These are phyloP conservation scores for Dryobates pubescens DNA, from an alignment of 2,797 vertebrate species.

Conservation along the genomic window DNA sequence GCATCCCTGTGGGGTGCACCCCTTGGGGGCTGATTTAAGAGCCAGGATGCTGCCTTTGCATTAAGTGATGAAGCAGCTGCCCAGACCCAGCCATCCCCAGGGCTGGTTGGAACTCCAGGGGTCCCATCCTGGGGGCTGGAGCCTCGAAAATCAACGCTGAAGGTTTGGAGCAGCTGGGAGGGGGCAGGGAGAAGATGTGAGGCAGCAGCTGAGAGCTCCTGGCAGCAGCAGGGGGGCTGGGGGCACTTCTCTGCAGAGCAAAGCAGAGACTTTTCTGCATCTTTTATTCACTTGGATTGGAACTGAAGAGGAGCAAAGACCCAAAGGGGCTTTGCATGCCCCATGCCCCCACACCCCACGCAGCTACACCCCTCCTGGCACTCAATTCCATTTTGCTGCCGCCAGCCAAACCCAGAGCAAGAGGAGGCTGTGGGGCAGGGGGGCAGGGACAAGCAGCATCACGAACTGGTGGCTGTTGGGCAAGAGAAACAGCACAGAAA, in stretches of 20 bases:
- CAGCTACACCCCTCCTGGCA: not conserved
- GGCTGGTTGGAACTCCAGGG: not conserved
- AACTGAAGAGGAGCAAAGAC: too few species aligned
- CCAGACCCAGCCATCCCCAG: too few species aligned
- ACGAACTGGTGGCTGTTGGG: not conserved
- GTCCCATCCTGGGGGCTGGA: not conserved
- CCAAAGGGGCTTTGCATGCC: too few species aligned
- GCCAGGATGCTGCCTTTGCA: too few species aligned
- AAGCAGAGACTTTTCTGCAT: too few species aligned
- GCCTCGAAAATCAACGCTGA: not conserved
- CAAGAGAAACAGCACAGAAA: slow-evolving; percentile 30
- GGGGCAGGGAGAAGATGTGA: not conserved
- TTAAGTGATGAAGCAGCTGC: too few species aligned
- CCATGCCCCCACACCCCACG: not conserved
- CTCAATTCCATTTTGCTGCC: not conserved
- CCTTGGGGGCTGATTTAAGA: too few species aligned
- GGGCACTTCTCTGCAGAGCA: too few species aligned
- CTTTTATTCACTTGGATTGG: too few species aligned
- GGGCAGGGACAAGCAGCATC: not conserved
- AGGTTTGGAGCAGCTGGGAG: not conserved
- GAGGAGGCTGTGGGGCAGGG: not conserved
- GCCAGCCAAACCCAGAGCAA: not conserved
- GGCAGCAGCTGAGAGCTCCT: not conserved
- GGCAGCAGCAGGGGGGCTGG: not conserved
- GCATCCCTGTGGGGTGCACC: not conserved